Conservation (phyloP, 2,888 invertebrate species). For the Cepaea hortensis region DNA sequence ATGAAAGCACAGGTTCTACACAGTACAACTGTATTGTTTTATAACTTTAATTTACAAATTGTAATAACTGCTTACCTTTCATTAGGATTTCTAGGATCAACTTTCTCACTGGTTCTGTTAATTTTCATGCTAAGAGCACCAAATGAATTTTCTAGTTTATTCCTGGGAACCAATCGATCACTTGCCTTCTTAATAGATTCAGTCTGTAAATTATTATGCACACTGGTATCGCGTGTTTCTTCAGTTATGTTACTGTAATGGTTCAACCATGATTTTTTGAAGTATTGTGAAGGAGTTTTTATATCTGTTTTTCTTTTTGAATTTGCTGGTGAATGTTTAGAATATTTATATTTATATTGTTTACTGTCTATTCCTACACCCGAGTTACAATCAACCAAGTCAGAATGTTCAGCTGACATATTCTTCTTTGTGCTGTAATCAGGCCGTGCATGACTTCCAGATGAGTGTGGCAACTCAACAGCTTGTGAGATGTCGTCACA, state of each 20-base stretch:
- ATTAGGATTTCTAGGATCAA: constrained; percentile 28
- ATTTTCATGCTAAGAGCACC: constrained; percentile 4
- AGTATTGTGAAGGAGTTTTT: constrained; percentile 1
- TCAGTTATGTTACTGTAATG: not conserved
- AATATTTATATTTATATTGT: not conserved
- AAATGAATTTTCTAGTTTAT: constrained; percentile 6
- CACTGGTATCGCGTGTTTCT: not conserved
- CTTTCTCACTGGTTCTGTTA: not conserved
- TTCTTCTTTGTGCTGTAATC: not conserved
- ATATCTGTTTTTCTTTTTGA: not conserved
- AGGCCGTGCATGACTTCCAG: too few relatives aligned
- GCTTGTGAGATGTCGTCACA: not conserved
- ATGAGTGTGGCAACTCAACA: not conserved
- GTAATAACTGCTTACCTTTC: constrained; percentile 21
- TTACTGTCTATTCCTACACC: not conserved
- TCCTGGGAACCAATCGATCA: not conserved
- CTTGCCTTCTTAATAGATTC: not conserved
- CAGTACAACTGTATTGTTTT: not conserved
- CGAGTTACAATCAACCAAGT: not conserved
- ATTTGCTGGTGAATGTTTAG: not conserved
- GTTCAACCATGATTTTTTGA: constrained; percentile 14
- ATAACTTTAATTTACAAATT: not conserved
- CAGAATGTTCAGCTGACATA: not conserved
- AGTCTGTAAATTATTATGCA: not conserved
- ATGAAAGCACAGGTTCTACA: too few relatives aligned